Base-by-base conservation (phyloP, 2,888 invertebrate genomes). In the Drepana falcataria region DNA sequence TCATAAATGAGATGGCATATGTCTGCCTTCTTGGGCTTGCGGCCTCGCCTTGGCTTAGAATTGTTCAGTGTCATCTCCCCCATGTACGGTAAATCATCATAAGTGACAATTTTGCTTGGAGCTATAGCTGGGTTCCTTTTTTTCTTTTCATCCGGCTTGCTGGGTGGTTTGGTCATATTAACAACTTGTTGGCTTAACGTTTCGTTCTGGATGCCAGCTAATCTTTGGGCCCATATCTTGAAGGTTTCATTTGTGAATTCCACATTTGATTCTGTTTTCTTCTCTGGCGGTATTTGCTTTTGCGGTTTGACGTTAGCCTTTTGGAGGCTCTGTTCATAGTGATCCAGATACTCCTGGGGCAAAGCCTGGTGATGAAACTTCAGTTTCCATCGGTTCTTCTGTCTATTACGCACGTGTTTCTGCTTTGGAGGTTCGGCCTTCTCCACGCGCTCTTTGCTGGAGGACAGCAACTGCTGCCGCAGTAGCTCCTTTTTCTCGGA, bases 1-100 rank as follows among this genome's bases (percentile, higher is more conserved):
- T 97, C 97, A 74, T 97, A 97, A 65, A 97, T 97, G 48, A 97
- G 87, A 74, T 97, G 97, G 64, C 97, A 97, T 64, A 97, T 97
- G 73, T 97, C 97, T 0, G 97, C 96, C 80, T 97, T 97, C 77
- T 97, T 97, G 0, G 97, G 97, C 74, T 97, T 97, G 33, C 97
- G 91, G 0, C 97, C 97, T 59, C 97, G 92, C 47, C 97, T 87
- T 0, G 97, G 97, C 67, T 96, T 96, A 9, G 95, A 95, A 81
- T 97, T 96, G 75, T 97, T 96, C 54, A 97, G 82, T 0, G 97
- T 97, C 92, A 97, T 96, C 79, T 97, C 97, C 0, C 97, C 97
- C 97, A 97, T 97, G 82, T 97, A 97, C 0, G 97, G 97, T 49
- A 97, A 85, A 73, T 97, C 96, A 49, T 95, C 94, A 75, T 95